Conservation (phyloP, 2,113 vertebrate species). For the Zeus faber region DNA sequence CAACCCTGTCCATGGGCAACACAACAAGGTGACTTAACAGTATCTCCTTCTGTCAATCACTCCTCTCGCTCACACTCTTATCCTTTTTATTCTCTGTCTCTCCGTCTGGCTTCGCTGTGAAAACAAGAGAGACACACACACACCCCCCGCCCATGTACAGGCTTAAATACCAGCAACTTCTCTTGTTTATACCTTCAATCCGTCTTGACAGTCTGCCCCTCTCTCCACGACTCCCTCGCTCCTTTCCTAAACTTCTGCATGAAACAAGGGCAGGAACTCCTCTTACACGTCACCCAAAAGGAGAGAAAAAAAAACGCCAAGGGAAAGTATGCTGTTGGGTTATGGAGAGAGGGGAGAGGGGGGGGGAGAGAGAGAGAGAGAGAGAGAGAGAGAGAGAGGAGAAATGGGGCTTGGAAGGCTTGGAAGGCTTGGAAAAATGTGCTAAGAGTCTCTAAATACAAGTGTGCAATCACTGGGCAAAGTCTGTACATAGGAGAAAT, state of each 20-base stretch:
- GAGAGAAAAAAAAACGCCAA: too few species aligned
- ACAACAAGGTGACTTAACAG: constrained; percentile 19
- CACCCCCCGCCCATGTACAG: background rate
- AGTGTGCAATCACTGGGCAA: background rate
- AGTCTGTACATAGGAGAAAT: too few species aligned
- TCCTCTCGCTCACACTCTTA: background rate
- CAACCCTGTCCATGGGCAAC: constrained; percentile 35
- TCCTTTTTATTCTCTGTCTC: too few species aligned
- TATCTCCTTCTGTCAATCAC: constrained; percentile 11
- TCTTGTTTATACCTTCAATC: background rate
- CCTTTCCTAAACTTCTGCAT: background rate
- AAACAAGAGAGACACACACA: background rate
- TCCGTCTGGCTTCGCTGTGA: too few species aligned
- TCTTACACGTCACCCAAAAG: background rate
- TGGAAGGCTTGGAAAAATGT: too few species aligned
- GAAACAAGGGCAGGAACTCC: background rate
- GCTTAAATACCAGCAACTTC: background rate
- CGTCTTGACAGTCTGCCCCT: background rate
- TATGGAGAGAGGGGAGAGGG: too few species aligned
- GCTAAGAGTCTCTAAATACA: too few species aligned
- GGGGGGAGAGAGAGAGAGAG: background rate
- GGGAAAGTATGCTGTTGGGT: constrained; percentile 1
- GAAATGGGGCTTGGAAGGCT: too few species aligned
- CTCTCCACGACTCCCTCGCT: background rate
- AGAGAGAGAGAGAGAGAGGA: background rate